These are phyloP conservation scores for Macroramphosus scolopax DNA, from an alignment of 2,797 vertebrate genomes.

Conservation along the genomic window DNA sequence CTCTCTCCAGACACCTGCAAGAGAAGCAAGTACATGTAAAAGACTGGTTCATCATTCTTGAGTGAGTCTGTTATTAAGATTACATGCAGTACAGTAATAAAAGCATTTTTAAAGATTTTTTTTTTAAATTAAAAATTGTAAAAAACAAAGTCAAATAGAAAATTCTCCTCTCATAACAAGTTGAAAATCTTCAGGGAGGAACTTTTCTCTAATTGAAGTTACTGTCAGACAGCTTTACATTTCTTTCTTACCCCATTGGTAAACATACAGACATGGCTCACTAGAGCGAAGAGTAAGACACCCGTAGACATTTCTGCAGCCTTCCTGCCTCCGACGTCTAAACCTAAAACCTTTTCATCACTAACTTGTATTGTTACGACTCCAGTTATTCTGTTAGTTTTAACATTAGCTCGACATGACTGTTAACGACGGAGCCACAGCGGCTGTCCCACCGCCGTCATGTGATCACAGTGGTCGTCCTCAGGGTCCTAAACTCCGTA, in stretches of 20 bases:
- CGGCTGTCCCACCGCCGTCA: constrained; percentile 22
- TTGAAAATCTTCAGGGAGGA: too few species aligned
- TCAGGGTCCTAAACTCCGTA: constrained; percentile 69
- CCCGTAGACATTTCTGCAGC: constrained; percentile 57
- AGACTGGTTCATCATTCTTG: not conserved
- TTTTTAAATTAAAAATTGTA: too few species aligned
- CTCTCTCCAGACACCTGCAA: constrained; percentile 63
- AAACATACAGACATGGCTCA: constrained; percentile 46
- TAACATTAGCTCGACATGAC: too few species aligned
- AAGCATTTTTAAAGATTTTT: too few species aligned
- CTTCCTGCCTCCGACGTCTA: constrained; percentile 2
- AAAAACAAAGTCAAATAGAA: too few species aligned
- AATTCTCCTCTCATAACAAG: too few species aligned
- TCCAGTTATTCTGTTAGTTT: too few species aligned
- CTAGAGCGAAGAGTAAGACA: constrained; percentile 37
- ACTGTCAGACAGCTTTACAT: constrained; percentile 21
- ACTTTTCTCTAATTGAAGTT: too few species aligned
- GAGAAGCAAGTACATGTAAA: not conserved
- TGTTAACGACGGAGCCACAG: too few species aligned
- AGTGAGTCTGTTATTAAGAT: not conserved
- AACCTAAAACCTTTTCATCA: constrained; percentile 6
- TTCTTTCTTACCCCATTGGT: constrained; percentile 60
- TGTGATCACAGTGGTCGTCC: constrained; percentile 32
- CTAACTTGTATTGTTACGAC: accelerated
- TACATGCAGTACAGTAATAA: not conserved